Conservation (phyloP, 2,113 vertebrate species). For the Athene noctua region DNA sequence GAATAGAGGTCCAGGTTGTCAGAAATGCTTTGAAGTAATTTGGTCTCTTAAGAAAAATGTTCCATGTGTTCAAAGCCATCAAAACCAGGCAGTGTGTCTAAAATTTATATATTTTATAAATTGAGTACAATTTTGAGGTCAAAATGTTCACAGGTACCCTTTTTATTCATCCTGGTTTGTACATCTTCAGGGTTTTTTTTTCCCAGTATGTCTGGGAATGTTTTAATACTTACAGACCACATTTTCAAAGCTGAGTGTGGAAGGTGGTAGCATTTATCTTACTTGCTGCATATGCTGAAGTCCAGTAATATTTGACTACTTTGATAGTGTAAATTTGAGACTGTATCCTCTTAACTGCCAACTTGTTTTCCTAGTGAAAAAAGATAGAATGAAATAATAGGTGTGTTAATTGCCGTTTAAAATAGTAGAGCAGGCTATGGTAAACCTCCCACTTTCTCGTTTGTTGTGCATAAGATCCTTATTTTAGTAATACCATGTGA, state of each 20-base stretch:
- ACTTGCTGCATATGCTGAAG: background rate
- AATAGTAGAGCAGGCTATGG: background rate
- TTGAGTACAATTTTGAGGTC: background rate
- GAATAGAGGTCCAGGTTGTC: background rate
- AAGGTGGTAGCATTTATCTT: background rate
- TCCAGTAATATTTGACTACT: background rate
- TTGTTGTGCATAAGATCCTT: background rate
- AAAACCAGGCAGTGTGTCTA: background rate
- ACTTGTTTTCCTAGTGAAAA: background rate
- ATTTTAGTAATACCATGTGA: background rate
- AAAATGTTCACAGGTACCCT: background rate
- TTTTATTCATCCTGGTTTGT: background rate
- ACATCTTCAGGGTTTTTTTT: background rate
- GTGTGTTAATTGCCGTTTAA: background rate
- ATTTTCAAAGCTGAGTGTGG: background rate
- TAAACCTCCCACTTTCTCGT: background rate
- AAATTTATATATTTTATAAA: background rate
- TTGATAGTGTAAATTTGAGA: background rate
- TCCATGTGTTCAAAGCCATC: background rate
- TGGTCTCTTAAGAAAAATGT: background rate
- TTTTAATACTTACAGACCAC: background rate
- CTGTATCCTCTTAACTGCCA: background rate
- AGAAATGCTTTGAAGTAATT: conserved; percentile 24
- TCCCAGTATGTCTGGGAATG: background rate
- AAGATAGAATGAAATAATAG: background rate